Evolutionary conservation across 2,888 invertebrate species (phyloP).

Genomic region (Odontocolon sp.): DNA sequence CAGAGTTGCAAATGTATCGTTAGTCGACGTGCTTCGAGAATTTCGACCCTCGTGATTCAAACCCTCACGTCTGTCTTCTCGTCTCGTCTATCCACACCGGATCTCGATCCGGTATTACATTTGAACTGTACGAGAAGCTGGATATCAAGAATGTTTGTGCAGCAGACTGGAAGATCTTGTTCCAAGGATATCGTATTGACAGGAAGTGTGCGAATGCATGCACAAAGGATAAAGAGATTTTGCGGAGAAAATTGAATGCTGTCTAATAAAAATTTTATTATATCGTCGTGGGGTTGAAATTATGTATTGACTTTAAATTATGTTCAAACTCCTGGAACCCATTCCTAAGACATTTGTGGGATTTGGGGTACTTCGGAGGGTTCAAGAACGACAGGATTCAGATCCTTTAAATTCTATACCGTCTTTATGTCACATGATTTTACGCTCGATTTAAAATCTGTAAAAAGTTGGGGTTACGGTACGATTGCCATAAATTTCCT

Average conservation of each 20-base stretch:
- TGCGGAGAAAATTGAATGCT: not conserved
- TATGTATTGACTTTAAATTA: no score
- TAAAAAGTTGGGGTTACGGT: no score
- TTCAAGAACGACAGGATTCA: no score
- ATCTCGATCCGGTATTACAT: constrained; percentile 30
- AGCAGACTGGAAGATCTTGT: not conserved
- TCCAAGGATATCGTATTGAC: not conserved
- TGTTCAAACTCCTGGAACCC: no score
- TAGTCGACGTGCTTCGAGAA: constrained; percentile 64
- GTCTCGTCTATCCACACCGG: constrained; percentile 11
- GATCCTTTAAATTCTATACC: no score
- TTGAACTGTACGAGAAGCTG: constrained; percentile 31
- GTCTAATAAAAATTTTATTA: no score
- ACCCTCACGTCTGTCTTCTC: not conserved
- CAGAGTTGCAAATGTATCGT: constrained; percentile 73
- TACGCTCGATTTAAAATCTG: no score
- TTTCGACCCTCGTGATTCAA: constrained; percentile 52
- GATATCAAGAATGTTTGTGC: constrained; percentile 3
- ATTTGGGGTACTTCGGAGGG: no score
- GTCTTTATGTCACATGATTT: no score
- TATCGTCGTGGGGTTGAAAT: no score
- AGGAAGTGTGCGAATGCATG: not conserved
- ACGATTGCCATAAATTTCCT: no score
- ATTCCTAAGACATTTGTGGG: no score
- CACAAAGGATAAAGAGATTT: not conserved